Percentiles rank a stretch among this genome's conserved stretches.
phyloP scores from a whole-genome alignment of 2,797 vertebrate genomes.

The Meriones psammophilus region DNA sequence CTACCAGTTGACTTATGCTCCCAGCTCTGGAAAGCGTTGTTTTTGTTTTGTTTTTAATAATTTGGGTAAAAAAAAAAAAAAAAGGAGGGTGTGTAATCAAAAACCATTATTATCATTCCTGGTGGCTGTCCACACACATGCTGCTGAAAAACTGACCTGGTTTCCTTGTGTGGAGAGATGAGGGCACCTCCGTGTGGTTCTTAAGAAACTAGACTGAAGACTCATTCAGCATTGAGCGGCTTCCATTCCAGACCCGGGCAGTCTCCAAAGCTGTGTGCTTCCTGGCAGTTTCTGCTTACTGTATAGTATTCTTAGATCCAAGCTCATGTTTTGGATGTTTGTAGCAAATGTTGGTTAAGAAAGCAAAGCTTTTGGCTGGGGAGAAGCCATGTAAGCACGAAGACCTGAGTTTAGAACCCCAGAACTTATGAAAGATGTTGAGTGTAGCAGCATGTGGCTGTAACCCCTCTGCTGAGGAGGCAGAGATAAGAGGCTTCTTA shows the following conservation, averaged over 20 bases:
- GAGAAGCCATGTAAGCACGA: neutral
- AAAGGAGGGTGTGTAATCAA: neutral
- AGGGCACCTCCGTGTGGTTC: accelerated
- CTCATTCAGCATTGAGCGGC: neutral
- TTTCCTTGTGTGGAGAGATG: neutral
- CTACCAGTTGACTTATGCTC: neutral
- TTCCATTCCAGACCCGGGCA: neutral
- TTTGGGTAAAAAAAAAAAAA: slow-evolving; percentile 4
- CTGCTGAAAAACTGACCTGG: neutral
- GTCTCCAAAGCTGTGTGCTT: neutral
- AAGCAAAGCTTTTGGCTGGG: neutral
- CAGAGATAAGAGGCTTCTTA: too few species aligned
- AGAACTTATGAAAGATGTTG: too few species aligned
- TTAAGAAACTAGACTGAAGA: neutral
- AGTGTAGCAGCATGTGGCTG: neutral
- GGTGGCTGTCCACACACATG: neutral
- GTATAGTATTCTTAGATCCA: neutral
- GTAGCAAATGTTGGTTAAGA: neutral
- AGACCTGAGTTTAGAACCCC: neutral
- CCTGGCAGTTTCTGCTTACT: too few species aligned
- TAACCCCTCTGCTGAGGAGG: neutral
- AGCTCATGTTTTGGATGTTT: neutral
- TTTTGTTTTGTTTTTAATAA: neutral
- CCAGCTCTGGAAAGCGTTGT: too few species aligned
- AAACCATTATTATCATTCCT: neutral